Evolutionary conservation across 2,113 vertebrate genomes (phyloP), one percentile per base, ranked within the genome.

Genomic region (Phalacrocorax brasilianus): DNA sequence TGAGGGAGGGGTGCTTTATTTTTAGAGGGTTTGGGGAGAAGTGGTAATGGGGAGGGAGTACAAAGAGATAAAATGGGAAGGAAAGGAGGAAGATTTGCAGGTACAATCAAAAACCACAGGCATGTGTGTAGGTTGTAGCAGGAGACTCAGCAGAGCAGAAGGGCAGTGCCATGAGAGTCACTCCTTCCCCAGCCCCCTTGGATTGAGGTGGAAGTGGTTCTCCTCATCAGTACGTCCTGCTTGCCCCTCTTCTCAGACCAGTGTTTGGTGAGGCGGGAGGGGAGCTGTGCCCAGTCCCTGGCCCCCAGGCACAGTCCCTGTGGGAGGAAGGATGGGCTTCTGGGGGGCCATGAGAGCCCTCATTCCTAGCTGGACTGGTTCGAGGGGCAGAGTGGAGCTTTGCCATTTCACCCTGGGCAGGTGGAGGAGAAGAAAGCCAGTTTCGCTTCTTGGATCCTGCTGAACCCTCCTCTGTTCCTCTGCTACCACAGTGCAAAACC

Each of bases 71-170:
- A 80, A 92, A 89, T 49, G 75, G 73, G 28, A 71, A 75, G 30
- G 53, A 56, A 52, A n/a, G 28, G 55, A 53, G 59, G 49, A 84
- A 47, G 50, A 80, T 88, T 88, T 87, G 90, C 85, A 72, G 35
- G 77, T 91, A 85, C 95, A 96, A 52, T 96, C 78, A 76, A 65
- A 89, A 96, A 38, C 30, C 52, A 42, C 47, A 89, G 77, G 50
- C 44, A 52, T 0, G 0, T 61, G 61, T 85, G 74, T 68, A 71
- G 77, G 49, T 85, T 90, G 42, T 40, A 75, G 40, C 12, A 55
- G 55, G 44, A 81, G 38, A 70, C 19, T 74, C 0, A 7, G 62
- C 53, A 83, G 63, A 70, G 38, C 52, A 72, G 70, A 82, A 14
- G 19, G 26, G 28, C 66, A 62, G 45, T 88, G 50, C 42, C 12